Conservation (phyloP, 2,888 invertebrate genomes). For the Agrotis exclamationis region DNA sequence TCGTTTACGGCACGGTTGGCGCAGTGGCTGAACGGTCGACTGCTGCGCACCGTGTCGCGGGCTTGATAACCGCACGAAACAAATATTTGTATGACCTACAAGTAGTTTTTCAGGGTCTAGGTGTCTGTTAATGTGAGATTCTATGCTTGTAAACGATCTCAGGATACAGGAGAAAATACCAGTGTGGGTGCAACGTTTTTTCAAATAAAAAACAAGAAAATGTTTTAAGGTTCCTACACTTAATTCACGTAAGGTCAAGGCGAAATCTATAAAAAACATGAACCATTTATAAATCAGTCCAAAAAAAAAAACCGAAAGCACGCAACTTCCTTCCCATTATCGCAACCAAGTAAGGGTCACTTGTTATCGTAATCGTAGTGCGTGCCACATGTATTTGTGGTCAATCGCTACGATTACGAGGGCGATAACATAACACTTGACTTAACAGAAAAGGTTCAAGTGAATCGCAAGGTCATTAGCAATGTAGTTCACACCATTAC, state of each 20-base stretch:
- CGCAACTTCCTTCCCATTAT: slow-evolving; percentile 16
- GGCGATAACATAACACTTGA: slow-evolving; percentile 37
- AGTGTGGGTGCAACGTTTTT: too few relatives aligned
- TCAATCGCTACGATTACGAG: slow-evolving; percentile 26
- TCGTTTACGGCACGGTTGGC: too few relatives aligned
- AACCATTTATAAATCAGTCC: slow-evolving; percentile 2
- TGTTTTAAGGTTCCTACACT: too few relatives aligned
- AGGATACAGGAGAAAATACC: too few relatives aligned
- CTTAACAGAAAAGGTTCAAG: slow-evolving; percentile 15
- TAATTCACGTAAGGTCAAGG: slow-evolving; percentile 31
- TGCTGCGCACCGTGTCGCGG: too few relatives aligned
- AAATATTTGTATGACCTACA: too few relatives aligned
- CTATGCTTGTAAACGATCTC: too few relatives aligned
- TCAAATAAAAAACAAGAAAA: too few relatives aligned
- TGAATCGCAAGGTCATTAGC: slow-evolving; percentile 48
- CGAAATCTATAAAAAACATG: neutral
- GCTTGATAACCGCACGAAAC: too few relatives aligned
- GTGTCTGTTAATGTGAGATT: too few relatives aligned
- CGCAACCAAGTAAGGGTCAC: neutral
- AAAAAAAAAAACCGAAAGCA: slow-evolving; percentile 6
- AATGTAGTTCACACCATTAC: neutral
- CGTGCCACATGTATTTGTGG: slow-evolving; percentile 10
- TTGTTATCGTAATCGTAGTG: slow-evolving; percentile 7
- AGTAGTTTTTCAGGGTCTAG: too few relatives aligned
- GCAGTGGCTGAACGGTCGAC: too few relatives aligned